Base-by-base conservation (phyloP, 2,888 invertebrate genomes). In the Eupithecia tripunctaria region DNA sequence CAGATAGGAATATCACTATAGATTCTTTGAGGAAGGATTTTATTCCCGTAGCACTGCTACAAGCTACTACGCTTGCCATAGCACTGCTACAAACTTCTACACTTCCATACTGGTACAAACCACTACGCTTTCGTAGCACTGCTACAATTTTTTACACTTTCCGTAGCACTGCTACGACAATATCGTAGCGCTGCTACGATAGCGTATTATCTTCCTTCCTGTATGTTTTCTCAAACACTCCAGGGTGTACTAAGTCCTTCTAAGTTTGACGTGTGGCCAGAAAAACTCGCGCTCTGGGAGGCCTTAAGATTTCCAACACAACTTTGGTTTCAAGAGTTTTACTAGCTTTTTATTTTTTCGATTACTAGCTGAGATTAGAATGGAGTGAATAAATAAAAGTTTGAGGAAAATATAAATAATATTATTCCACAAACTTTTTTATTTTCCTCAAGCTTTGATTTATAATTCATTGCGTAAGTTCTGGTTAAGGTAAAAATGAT, bases 231-330 rank as follows among this genome's bases (percentile, higher is more conserved):
- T 43, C 10, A 0, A 56, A 72, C 43, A 32, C 74, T 64, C 71
- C 21, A 8, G 67, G 38, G 74, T 56, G 68, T 67, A 27, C 69
- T 74, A 69, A 70, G 71, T 71, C 64, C 56, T 69, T 51, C 7
- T 18, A 71, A 74, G 68, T 74, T 74, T 71, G 74, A 74, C 71
- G 47, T 69, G 69, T 74, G 71, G 56, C 71, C 29, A 59, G 69
- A 71, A 71, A 25, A 71, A 72, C 63, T 56, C 21, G 43, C 51
- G 41, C 62, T 41, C 38, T n/a, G 68, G 66, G 68, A 74, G 32
- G 32, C 51, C 65, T 41, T n/a, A 66, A 64, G 21, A 68, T 71
- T 74, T 68, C 38, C 60, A 36, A 6, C 38, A 47, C 12, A 15
- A 51, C 47, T 71, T 62, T 64, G 43, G 41, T 51, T 64, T 41